A percentile compares a stretch with the other conserved stretches of the same genome.
Evolutionary conservation across 2,113 vertebrate species (phyloP).

Genomic region (Cavia aperea): DNA sequence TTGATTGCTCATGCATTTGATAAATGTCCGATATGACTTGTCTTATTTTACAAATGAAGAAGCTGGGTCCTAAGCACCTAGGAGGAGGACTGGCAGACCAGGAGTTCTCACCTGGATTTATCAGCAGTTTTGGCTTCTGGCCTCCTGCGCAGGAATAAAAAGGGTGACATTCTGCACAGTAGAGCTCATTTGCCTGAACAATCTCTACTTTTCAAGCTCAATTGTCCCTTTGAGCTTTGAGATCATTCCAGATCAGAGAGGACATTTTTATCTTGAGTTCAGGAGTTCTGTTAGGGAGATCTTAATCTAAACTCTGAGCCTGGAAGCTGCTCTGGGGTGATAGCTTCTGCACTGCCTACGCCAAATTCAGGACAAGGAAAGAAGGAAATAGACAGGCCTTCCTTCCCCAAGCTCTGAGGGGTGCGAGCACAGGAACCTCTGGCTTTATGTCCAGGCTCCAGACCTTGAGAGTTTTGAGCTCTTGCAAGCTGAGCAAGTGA

Average conservation of each 20-base stretch:
- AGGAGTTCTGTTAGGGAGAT: background rate
- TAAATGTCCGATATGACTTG: background rate
- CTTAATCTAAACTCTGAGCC: background rate
- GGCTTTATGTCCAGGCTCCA: background rate
- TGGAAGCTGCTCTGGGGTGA: background rate
- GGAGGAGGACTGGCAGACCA: background rate
- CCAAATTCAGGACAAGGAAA: background rate
- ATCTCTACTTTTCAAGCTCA: background rate
- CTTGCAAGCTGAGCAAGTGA: background rate
- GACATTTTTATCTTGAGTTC: background rate
- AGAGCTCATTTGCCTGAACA: background rate
- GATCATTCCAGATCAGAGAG: background rate
- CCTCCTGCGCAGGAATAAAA: background rate
- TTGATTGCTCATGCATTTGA: constrained; percentile 8
- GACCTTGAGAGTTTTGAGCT: background rate
- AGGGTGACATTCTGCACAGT: background rate
- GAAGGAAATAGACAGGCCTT: background rate
- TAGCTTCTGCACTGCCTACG: background rate
- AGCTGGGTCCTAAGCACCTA: background rate
- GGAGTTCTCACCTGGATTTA: background rate
- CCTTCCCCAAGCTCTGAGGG: constrained; percentile 18
- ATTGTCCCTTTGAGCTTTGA: background rate
- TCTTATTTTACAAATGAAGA: background rate
- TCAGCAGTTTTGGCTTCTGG: background rate
- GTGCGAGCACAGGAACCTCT: background rate